phyloP scores from a whole-genome alignment of 92 coral and sea anemone species.

The Zoanthus solanderi region DNA sequence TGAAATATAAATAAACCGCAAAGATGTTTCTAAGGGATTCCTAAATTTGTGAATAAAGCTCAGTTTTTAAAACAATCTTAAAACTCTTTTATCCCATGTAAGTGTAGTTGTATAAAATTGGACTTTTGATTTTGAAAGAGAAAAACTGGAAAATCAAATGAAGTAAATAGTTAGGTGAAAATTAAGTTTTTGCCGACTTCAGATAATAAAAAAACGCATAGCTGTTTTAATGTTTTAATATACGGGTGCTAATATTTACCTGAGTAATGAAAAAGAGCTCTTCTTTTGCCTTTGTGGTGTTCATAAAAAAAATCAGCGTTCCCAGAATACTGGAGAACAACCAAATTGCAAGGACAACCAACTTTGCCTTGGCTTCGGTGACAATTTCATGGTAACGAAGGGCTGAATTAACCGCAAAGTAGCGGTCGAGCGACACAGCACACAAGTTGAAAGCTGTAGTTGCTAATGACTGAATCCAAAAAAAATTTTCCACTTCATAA shows the following conservation, averaged over 20 bases:
- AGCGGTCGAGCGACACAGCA: neutral
- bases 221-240: neutral
- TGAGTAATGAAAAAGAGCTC: neutral
- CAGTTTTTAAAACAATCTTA: too few species aligned
- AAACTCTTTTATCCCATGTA: too few species aligned
- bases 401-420: constrained; percentile 7
- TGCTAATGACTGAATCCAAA: constrained; percentile 1
- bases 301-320: neutral
- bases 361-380: neutral
- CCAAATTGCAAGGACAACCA: neutral
- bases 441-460: constrained; percentile 5
- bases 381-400: constrained; percentile 13
- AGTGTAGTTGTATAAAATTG: too few species aligned
- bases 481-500: constrained; percentile 6
- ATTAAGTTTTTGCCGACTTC: neutral
- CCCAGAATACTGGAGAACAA: neutral
- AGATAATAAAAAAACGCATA: neutral
- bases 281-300: neutral
- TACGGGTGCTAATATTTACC: neutral
- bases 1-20: too few species aligned
- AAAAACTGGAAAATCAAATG: too few species aligned
- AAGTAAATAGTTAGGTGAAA: too few species aligned
- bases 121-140: too few species aligned
- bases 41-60: too few species aligned
- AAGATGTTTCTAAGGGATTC: too few species aligned